Evolutionary conservation across 1,140 invertebrate genomes (phyloP).

Genomic region (Cepaea nemoralis): DNA sequence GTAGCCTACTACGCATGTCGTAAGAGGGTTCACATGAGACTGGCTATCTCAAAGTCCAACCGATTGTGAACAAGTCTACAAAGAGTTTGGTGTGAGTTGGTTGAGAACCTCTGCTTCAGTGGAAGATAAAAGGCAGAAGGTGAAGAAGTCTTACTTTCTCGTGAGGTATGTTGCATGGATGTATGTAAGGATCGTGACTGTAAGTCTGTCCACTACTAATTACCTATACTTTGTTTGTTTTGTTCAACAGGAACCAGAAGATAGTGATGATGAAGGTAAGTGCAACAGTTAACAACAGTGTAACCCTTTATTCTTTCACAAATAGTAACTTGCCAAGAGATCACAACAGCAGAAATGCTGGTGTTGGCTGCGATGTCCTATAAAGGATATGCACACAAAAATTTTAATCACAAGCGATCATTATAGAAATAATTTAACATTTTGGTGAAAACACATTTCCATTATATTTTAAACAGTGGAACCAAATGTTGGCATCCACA

Average conservation of each 20-base stretch:
- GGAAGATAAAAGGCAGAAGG: too few relatives aligned
- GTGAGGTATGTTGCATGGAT: not conserved
- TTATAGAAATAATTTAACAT: not conserved
- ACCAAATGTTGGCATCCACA: too few relatives aligned
- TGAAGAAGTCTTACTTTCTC: too few relatives aligned
- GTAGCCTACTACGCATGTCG: too few relatives aligned
- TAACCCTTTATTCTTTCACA: not conserved
- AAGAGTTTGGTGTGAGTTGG: too few relatives aligned
- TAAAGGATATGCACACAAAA: not conserved
- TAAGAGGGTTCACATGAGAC: too few relatives aligned
- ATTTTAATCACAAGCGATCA: not conserved
- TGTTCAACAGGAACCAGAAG: constrained; percentile 25
- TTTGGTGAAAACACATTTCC: not conserved
- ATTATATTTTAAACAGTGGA: too few relatives aligned
- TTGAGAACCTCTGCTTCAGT: too few relatives aligned
- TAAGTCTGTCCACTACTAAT: not conserved
- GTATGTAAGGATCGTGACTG: too few relatives aligned
- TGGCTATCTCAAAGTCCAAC: too few relatives aligned
- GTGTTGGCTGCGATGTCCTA: not conserved
- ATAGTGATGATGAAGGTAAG: constrained; percentile 43
- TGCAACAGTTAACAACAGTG: not conserved
- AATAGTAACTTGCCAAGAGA: not conserved
- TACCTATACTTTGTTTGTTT: constrained; percentile 2
- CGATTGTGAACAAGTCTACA: too few relatives aligned
- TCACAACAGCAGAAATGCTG: not conserved